A percentile compares a stretch with the other conserved stretches of the same genome.
Evolutionary conservation across 2,113 vertebrate genomes (phyloP).

Genomic region (Gnathochromis pfefferi): DNA sequence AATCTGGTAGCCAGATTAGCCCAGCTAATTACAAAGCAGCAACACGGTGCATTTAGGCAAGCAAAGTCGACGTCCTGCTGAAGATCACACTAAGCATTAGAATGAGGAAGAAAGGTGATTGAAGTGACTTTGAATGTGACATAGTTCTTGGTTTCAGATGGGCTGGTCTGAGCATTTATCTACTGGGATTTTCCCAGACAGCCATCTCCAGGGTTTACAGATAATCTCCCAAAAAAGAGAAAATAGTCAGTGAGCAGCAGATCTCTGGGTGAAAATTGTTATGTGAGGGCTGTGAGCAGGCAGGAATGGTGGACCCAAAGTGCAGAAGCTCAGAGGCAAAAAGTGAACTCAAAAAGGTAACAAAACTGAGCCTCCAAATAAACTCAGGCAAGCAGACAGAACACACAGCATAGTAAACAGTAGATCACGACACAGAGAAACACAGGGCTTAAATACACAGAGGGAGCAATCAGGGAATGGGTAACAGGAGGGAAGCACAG

Average conservation of each 20-base stretch:
- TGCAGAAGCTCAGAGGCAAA: rapidly evolving
- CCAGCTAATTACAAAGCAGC: background rate
- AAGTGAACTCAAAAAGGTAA: background rate
- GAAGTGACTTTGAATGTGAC: background rate
- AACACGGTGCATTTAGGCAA: background rate
- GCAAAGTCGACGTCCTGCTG: background rate
- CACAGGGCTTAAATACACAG: background rate
- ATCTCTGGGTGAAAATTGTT: background rate
- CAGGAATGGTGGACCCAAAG: background rate
- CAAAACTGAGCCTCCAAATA: background rate
- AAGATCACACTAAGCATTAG: background rate
- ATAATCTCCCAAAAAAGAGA: background rate
- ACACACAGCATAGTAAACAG: rapidly evolving
- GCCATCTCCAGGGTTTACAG: background rate
- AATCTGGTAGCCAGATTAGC: background rate
- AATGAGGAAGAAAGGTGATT: background rate
- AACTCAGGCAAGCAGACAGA: background rate
- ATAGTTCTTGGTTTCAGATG: background rate
- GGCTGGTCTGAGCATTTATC: background rate
- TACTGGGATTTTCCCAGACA: background rate
- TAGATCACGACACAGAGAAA: rapidly evolving
- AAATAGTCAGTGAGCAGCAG: background rate
- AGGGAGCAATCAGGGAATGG: background rate
- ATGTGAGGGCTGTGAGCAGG: background rate
- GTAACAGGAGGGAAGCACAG: background rate